phyloP scores from a whole-genome alignment of 2,797 vertebrate species.

The Spea hammondii region DNA sequence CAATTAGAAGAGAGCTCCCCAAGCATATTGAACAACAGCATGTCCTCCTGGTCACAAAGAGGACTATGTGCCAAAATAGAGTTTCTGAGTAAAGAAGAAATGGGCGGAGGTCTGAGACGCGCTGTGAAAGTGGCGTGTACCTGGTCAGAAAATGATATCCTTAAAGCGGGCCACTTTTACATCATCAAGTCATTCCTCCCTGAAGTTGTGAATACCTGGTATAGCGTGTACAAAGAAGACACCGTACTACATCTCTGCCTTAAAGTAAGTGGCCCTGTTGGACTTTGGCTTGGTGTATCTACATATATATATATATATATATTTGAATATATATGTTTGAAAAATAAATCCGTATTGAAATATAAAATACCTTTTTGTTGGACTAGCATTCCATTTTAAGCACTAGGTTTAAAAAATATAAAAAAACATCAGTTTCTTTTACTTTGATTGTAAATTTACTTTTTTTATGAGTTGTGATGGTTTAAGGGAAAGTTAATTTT shows the following conservation, averaged over 20 bases:
- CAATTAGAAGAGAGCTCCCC: slow-evolving; percentile 97
- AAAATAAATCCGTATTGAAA: too few relatives aligned
- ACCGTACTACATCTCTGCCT: slow-evolving; percentile 97
- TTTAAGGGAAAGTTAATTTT: too few relatives aligned
- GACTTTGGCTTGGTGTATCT: too few relatives aligned
- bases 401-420: too few relatives aligned
- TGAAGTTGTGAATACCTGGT: slow-evolving; percentile 95
- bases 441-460: background rate
- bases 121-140: slow-evolving; percentile 97
- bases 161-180: slow-evolving; percentile 93
- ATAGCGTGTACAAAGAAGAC: slow-evolving; percentile 94
- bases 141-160: slow-evolving; percentile 94
- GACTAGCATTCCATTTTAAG: background rate
- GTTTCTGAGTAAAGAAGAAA: slow-evolving; percentile 97
- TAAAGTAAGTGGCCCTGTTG: slow-evolving; percentile 79
- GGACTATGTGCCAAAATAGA: slow-evolving; percentile 97
- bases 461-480: background rate
- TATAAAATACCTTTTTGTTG: too few relatives aligned
- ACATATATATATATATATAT: too few relatives aligned
- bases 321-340: too few relatives aligned
- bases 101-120: slow-evolving; percentile 92
- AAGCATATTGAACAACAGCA: slow-evolving; percentile 96
- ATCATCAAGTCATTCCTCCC: slow-evolving; percentile 98
- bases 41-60: slow-evolving; percentile 97
- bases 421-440: too few relatives aligned